phyloP scores from a whole-genome alignment of 2,888 invertebrate genomes.

The Apamea crenata region DNA sequence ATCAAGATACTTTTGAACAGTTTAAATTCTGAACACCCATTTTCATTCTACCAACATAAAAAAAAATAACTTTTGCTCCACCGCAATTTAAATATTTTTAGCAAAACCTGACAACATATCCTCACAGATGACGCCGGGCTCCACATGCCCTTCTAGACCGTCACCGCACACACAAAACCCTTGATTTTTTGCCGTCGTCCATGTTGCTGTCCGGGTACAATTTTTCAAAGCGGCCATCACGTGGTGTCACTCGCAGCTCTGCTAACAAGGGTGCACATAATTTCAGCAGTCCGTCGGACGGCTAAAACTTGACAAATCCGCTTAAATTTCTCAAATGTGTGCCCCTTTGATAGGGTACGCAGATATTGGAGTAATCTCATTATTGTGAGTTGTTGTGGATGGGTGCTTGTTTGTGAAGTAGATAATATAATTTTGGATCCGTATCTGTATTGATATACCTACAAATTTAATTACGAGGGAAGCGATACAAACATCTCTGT shows the following conservation, averaged over 20 bases:
- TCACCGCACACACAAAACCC: slow-evolving; percentile 52
- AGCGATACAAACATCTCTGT: not conserved
- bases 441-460: slow-evolving; percentile 21
- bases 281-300: slow-evolving; percentile 78
- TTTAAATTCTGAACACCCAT: not conserved
- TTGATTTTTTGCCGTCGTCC: slow-evolving; percentile 61
- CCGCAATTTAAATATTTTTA: slow-evolving; percentile 21
- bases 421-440: slow-evolving; percentile 43
- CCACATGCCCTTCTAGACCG: slow-evolving; percentile 14
- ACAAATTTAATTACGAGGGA: slow-evolving; percentile 31
- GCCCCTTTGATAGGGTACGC: slow-evolving; percentile 70
- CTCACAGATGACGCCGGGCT: slow-evolving; percentile 35
- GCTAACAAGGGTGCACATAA: slow-evolving; percentile 81
- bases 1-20: not conserved
- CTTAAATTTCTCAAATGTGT: slow-evolving; percentile 82
- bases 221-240: slow-evolving; percentile 70
- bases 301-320: slow-evolving; percentile 82
- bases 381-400: slow-evolving; percentile 69
- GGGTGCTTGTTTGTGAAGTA: slow-evolving; percentile 45
- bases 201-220: slow-evolving; percentile 55
- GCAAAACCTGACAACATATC: slow-evolving; percentile 19
- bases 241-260: slow-evolving; percentile 78
- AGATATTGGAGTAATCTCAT: slow-evolving; percentile 78
- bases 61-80: not conserved
- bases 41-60: not conserved